Conservation (phyloP, 2,888 invertebrate species). For the Lepidochrysops patricia region DNA sequence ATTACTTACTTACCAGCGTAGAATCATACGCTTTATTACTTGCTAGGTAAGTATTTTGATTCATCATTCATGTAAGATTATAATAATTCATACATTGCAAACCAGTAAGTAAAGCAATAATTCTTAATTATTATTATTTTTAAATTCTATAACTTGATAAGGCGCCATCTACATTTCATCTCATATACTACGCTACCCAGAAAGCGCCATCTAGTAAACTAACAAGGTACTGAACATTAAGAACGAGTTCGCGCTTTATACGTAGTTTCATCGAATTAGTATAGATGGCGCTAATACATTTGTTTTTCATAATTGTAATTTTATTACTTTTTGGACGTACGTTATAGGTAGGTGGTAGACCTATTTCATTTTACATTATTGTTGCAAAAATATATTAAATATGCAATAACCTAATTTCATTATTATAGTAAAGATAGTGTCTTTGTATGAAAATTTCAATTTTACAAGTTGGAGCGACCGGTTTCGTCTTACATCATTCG, state of each 20-base stretch:
- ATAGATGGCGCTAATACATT: not conserved
- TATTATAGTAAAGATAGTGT: not conserved
- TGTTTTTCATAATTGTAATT: not conserved
- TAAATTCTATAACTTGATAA: no score
- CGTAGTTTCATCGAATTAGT: not conserved
- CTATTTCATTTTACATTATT: no score
- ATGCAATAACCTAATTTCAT: no score
- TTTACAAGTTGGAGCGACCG: not conserved
- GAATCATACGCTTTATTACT: not conserved
- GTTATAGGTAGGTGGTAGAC: no score
- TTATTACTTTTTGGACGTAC: no score
- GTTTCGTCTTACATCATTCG: not conserved
- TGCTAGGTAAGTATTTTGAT: not conserved
- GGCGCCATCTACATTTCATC: not conserved
- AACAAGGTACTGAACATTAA: not conserved
- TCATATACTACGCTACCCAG: not conserved
- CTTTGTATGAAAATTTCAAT: not conserved
- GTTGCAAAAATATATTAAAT: no score
- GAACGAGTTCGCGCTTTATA: not conserved
- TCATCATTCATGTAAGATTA: no score
- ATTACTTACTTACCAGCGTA: not conserved
- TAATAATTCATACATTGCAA: no score
- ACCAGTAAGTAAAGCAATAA: no score
- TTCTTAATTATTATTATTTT: no score
- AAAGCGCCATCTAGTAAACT: not conserved